A percentile compares a stretch with the other conserved stretches of the same genome.
Conservation (phyloP, 1,140 invertebrate species). For the Drosophila azteca region DNA sequence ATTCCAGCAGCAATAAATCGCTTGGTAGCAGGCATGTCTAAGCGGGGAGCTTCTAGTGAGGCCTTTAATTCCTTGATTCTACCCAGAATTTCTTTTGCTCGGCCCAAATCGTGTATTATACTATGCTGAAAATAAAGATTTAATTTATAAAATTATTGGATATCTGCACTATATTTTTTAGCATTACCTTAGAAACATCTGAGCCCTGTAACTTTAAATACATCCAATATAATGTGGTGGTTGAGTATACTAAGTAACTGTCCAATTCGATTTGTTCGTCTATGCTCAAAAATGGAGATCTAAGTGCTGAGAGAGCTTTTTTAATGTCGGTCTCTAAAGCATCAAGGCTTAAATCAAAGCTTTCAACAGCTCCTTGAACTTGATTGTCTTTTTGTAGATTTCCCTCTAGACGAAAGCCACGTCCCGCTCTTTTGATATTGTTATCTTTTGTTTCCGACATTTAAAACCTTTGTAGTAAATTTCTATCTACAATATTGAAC, state of each 20-base stretch:
- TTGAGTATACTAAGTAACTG: slow-evolving; percentile 49
- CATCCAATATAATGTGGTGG: slow-evolving; percentile 63
- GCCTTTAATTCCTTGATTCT: slow-evolving; percentile 55
- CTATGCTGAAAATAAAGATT: slow-evolving; percentile 21
- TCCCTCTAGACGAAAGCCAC: not conserved
- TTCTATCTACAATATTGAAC: no score
- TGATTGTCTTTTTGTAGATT: slow-evolving; percentile 12
- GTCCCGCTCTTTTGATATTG: not conserved
- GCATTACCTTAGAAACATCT: slow-evolving; percentile 48
- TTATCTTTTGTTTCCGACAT: slow-evolving; percentile 12
- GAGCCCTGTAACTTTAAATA: slow-evolving; percentile 50
- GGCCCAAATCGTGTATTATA: slow-evolving; percentile 50
- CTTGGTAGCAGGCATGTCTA: slow-evolving; percentile 52
- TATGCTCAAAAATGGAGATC: not conserved
- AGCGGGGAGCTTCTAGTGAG: slow-evolving; percentile 33
- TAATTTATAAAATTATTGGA: not conserved
- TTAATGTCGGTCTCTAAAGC: slow-evolving; percentile 45
- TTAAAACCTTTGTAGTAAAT: no score
- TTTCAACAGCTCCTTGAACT: slow-evolving; percentile 17
- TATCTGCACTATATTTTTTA: not conserved
- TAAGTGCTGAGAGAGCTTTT: slow-evolving; percentile 8
- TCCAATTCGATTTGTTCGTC: slow-evolving; percentile 62
- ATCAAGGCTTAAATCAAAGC: slow-evolving; percentile 37
- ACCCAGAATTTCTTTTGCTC: slow-evolving; percentile 54
- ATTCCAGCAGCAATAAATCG: slow-evolving; percentile 56